Evolutionary conservation across 1,140 invertebrate genomes (phyloP), one percentile per base, ranked within the genome.

Genomic region (Ceratosolen fusciceps): DNA sequence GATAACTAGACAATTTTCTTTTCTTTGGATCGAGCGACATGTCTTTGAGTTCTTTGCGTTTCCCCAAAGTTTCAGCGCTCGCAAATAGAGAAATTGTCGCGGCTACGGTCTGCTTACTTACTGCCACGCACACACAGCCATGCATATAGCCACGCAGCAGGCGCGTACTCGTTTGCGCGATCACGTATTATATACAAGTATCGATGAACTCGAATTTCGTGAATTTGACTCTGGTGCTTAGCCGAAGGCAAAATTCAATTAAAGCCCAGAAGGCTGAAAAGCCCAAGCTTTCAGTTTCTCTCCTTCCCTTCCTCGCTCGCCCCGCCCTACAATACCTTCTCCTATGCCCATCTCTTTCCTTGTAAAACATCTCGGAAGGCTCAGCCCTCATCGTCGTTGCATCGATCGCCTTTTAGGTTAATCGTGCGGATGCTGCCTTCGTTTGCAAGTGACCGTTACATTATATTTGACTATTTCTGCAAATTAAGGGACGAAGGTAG

Each of bases 221-320:
- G 43, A 67, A 39, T 52, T 65, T 47, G 24, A 77, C 68, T 77
- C 14, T n/a, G 34, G 56, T 39, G 52, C 62, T 77, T 58, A 47
- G 47, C 16, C 65, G 31, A 49, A 47, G n/a, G 67, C 24, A n/a
- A 77, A 77, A 77, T 77, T 77, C 67, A 77, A 71, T 77, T 71
- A 70, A 56, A 31, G 43, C 19, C 37, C 31, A 19, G 34, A 39
- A 43, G 21, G 29, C 9, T 29, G 73, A 60, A 62, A 47, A 74
- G 65, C 70, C 39, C 34, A 8, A 39, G 68, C 39, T 75, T 67
- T 77, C 73, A 49, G 43, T 29, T 47, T 37, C 62, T 78, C 70
- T 31, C 54, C 74, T 54, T 74, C 60, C 52, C 47, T 60, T 21
- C n/a, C 39, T 49, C 8, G 2, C 26, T 67, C 19, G 73, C 29